These are phyloP conservation scores for Spisula subtruncata DNA, from an alignment of 2,888 invertebrate genomes.

Conservation along the genomic window DNA sequence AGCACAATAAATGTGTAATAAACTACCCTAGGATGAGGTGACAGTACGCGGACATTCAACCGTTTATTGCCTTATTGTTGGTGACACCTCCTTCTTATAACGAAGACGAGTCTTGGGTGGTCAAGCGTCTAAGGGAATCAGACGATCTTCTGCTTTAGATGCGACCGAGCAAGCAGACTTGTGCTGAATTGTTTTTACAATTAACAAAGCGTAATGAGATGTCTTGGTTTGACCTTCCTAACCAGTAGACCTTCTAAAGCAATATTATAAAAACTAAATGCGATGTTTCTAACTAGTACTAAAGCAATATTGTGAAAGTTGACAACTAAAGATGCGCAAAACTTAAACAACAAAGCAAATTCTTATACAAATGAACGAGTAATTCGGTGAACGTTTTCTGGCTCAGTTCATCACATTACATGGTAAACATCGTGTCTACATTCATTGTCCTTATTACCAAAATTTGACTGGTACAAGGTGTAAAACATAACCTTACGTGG, in stretches of 20 bases:
- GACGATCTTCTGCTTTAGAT: background rate
- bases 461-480: background rate
- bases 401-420: background rate
- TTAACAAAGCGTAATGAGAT: too few species aligned
- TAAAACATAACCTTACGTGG: background rate
- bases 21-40: background rate
- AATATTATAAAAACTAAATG: background rate
- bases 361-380: too few species aligned
- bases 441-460: background rate
- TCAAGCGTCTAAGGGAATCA: conserved; percentile 6
- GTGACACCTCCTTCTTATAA: background rate
- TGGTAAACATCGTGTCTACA: background rate
- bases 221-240: background rate
- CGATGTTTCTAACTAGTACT: too few species aligned
- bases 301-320: too few species aligned
- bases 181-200: too few species aligned
- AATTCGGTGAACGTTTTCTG: background rate
- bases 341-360: background rate
- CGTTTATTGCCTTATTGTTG: background rate
- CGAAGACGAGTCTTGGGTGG: conserved; percentile 1
- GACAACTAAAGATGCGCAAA: background rate
- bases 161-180: background rate
- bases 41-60: background rate
- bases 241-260: background rate
- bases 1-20: conserved; percentile 9